phyloP scores from a whole-genome alignment of 2,113 vertebrate genomes.

The Eudyptes chrysolophus region DNA sequence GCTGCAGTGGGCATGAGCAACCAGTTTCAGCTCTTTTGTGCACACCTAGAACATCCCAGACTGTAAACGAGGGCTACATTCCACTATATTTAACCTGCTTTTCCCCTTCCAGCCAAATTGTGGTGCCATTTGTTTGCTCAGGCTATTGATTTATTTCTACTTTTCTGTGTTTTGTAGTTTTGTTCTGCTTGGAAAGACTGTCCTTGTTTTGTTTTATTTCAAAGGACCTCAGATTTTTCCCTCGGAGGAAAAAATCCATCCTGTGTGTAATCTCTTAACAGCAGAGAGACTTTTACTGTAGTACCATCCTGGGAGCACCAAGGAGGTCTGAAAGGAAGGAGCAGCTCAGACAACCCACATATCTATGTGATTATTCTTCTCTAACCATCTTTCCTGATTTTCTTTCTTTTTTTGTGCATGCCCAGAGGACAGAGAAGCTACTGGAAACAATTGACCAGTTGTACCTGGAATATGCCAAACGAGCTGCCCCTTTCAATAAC shows the following conservation, averaged over 20 bases:
- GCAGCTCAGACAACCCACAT: not conserved
- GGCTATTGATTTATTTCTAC: not conserved
- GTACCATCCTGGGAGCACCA: not conserved
- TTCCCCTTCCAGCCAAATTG: not conserved
- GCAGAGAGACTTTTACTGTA: not conserved
- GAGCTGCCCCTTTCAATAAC: constrained; percentile 98
- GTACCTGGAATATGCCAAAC: constrained; percentile 96
- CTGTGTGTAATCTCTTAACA: not conserved
- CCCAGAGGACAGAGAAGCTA: constrained; percentile 93
- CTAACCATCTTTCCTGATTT: not conserved
- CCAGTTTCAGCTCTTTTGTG: not conserved
- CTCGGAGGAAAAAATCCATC: not conserved
- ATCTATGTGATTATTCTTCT: not conserved
- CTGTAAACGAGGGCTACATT: not conserved
- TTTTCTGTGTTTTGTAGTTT: not conserved
- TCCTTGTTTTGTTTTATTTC: not conserved
- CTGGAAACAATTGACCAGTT: constrained; percentile 97
- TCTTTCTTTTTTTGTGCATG: not conserved
- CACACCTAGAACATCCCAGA: not conserved
- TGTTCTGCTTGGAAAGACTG: not conserved
- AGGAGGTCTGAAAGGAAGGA: not conserved
- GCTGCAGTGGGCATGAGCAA: not conserved
- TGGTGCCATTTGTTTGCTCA: not conserved
- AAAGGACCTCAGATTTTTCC: not conserved
- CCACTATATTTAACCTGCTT: not conserved